Evolutionary conservation across 2,888 invertebrate species (phyloP).

Genomic region (Abrostola tripartita): DNA sequence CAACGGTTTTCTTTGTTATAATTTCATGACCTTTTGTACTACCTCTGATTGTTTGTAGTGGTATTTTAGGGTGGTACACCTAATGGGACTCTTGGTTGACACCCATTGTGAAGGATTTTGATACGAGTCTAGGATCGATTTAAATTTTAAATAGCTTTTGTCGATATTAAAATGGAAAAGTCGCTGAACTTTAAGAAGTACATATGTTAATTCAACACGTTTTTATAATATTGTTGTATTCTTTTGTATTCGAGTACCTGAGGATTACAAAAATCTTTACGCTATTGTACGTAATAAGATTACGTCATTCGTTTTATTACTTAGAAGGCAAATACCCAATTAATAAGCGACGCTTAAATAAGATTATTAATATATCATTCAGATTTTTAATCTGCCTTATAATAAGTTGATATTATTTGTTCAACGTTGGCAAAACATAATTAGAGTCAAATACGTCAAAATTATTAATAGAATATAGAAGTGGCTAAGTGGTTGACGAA

Average conservation of each 20-base stretch:
- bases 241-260: too few species aligned
- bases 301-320: too few species aligned
- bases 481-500: too few species aligned
- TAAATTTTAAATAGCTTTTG: constrained; percentile 51
- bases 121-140: constrained; percentile 40
- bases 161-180: constrained; percentile 17
- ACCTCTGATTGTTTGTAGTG: constrained; percentile 57
- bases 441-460: background rate
- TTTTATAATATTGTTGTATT: constrained; percentile 13
- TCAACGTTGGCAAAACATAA: background rate
- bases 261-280: too few species aligned
- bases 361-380: too few species aligned
- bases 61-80: constrained; percentile 53
- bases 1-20: constrained; percentile 74
- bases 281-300: too few species aligned
- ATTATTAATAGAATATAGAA: background rate
- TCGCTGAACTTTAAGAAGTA: constrained; percentile 46
- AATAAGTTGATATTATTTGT: too few species aligned
- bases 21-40: constrained; percentile 62
- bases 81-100: constrained; percentile 39
- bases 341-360: too few species aligned
- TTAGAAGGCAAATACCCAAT: too few species aligned
- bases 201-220: constrained; percentile 23
- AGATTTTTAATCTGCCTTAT: too few species aligned
- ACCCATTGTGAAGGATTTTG: constrained; percentile 30